phyloP scores from a whole-genome alignment of 2,888 invertebrate species.

The Aplocera efformata region DNA sequence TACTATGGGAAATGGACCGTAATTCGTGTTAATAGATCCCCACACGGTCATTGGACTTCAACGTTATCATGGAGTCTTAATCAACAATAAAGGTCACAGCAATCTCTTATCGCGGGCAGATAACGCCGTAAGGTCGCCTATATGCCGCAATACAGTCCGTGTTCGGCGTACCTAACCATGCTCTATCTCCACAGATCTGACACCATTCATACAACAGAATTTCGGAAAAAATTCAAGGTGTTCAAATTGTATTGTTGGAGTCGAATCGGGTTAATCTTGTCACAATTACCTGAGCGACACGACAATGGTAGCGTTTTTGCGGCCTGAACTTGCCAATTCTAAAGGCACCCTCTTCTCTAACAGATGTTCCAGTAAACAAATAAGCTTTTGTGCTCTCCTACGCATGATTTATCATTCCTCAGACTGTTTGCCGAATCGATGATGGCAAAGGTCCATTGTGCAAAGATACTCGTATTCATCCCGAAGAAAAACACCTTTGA shows the following conservation, averaged over 20 bases:
- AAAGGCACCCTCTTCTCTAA: slow-evolving; percentile 48
- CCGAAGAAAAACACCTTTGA: slow-evolving; percentile 63
- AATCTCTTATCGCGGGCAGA: slow-evolving; percentile 69
- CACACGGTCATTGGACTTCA: slow-evolving; percentile 73
- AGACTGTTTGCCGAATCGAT: slow-evolving; percentile 57
- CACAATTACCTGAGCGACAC: slow-evolving; percentile 60
- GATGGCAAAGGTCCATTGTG: slow-evolving; percentile 70
- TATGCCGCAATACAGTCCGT: slow-evolving; percentile 55
- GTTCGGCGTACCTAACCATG: slow-evolving; percentile 26
- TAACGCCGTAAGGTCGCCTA: slow-evolving; percentile 65
- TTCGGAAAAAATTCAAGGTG: slow-evolving; percentile 64
- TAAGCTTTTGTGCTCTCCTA: slow-evolving; percentile 66
- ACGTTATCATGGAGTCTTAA: slow-evolving; percentile 64
- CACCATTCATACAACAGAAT: slow-evolving; percentile 39
- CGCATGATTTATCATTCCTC: slow-evolving; percentile 66
- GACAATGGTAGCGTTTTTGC: slow-evolving; percentile 64
- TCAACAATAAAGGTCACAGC: slow-evolving; percentile 72
- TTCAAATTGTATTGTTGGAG: slow-evolving; percentile 57
- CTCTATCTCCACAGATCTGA: slow-evolving; percentile 28
- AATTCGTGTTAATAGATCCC: slow-evolving; percentile 33
- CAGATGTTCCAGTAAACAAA: slow-evolving; percentile 76
- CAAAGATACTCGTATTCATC: slow-evolving; percentile 63
- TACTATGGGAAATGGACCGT: slow-evolving; percentile 44
- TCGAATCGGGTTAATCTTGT: slow-evolving; percentile 75
- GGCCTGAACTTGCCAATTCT: slow-evolving; percentile 54